phyloP scores from a whole-genome alignment of 1,140 invertebrate genomes.

The Drosophila malerkotliana region DNA sequence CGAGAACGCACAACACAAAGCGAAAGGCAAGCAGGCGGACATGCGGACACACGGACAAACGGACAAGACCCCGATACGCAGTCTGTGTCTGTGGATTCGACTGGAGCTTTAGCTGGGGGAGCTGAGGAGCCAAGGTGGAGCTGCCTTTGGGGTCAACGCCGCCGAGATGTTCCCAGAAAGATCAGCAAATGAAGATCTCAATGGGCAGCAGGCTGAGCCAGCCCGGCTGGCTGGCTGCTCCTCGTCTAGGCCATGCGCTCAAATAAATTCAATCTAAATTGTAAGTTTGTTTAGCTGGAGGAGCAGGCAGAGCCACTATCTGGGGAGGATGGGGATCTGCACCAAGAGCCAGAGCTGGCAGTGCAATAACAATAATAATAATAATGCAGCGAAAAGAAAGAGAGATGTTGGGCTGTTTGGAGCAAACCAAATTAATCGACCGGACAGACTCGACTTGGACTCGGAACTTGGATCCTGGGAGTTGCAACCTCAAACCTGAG shows the following conservation, averaged over 20 bases:
- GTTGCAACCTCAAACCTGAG: constrained; percentile 22
- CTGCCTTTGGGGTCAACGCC: constrained; percentile 77
- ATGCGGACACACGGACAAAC: constrained; percentile 1
- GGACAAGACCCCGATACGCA: constrained; percentile 57
- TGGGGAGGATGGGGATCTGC: constrained; percentile 15
- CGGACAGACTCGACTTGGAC: constrained; percentile 12
- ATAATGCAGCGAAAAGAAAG: constrained; percentile 53
- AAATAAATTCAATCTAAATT: constrained; percentile 84
- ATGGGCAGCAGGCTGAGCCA: constrained; percentile 45
- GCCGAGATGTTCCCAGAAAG: constrained; percentile 82
- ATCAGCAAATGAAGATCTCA: constrained; percentile 83
- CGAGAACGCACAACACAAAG: constrained; percentile 38
- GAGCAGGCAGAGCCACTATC: constrained; percentile 33
- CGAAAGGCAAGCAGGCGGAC: constrained; percentile 35
- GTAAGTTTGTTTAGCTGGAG: constrained; percentile 79
- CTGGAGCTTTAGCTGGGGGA: constrained; percentile 16
- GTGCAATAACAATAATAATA: constrained; percentile 58
- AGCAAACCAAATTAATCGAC: constrained; percentile 51
- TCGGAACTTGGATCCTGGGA: constrained; percentile 6
- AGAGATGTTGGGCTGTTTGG: constrained; percentile 49
- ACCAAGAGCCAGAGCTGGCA: not conserved
- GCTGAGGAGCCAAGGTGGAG: not conserved
- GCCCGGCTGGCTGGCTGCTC: constrained; percentile 66
- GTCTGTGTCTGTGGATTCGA: constrained; percentile 38
- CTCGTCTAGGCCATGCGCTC: constrained; percentile 75